phyloP scores from a whole-genome alignment of 2,797 vertebrate genomes.

The Furcifer pardalis region DNA sequence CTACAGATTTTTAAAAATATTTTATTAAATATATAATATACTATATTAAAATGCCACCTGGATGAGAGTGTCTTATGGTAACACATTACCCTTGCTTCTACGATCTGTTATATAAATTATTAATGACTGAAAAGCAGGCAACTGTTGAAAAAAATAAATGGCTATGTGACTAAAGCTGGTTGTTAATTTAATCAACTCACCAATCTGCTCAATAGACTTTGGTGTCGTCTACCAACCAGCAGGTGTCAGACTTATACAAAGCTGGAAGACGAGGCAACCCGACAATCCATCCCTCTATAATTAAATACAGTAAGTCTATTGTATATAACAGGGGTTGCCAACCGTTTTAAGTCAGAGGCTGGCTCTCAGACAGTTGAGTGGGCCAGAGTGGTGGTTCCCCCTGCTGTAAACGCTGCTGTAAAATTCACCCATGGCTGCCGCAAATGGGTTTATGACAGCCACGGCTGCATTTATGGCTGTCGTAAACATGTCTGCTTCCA shows the following conservation, averaged over 20 bases:
- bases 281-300: neutral
- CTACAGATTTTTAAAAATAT: neutral
- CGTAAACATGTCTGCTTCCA: too few species aligned
- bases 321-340: too few species aligned
- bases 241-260: constrained; percentile 49
- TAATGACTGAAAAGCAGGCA: neutral
- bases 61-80: neutral
- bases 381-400: too few species aligned
- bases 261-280: neutral
- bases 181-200: neutral
- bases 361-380: too few species aligned
- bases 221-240: constrained; percentile 13
- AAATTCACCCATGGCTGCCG: too few species aligned
- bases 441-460: too few species aligned
- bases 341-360: too few species aligned
- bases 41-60: neutral
- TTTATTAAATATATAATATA: too few species aligned
- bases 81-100: neutral
- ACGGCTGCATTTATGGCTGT: too few species aligned
- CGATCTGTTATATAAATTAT: neutral
- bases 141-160: neutral
- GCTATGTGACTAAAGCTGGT: neutral
- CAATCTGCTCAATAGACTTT: neutral
- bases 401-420: too few species aligned
- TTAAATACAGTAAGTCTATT: neutral